Percentiles rank a stretch among this genome's conserved stretches.
Conservation (phyloP, 2,113 vertebrate genomes). For the Xiphophorus maculatus region DNA sequence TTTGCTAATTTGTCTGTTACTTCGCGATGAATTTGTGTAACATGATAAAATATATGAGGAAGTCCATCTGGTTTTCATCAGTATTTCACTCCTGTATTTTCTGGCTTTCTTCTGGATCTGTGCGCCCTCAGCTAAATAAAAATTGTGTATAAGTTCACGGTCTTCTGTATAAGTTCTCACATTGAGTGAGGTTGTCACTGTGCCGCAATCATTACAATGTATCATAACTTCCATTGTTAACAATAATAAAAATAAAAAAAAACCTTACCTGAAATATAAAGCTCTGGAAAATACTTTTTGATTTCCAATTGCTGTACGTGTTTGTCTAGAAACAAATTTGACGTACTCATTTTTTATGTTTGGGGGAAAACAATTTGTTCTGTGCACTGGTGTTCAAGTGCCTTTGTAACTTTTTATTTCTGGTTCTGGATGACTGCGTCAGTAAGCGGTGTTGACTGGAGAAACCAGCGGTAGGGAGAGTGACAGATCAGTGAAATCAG, state of each 20-base stretch:
- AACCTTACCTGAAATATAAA: slow-evolving; percentile 21
- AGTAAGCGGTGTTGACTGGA: slow-evolving; percentile 23
- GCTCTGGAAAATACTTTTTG: not conserved
- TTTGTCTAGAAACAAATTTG: slow-evolving; percentile 16
- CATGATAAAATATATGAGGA: slow-evolving; percentile 16
- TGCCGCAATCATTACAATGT: slow-evolving; percentile 9
- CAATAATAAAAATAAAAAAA: slow-evolving; percentile 56
- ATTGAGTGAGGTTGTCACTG: slow-evolving; percentile 18
- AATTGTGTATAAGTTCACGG: slow-evolving; percentile 11
- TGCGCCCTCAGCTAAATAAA: slow-evolving; percentile 23
- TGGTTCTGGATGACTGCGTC: slow-evolving; percentile 6
- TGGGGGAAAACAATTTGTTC: not conserved
- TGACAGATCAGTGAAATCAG: slow-evolving; percentile 74
- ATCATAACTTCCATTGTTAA: slow-evolving; percentile 39
- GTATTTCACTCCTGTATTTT: slow-evolving; percentile 24
- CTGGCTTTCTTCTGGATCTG: slow-evolving; percentile 7
- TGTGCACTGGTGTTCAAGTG: slow-evolving; percentile 2
- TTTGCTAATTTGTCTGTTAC: slow-evolving; percentile 13
- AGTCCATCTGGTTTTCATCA: not conserved
- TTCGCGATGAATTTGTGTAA: slow-evolving; percentile 37
- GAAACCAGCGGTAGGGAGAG: slow-evolving; percentile 24
- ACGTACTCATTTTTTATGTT: not conserved
- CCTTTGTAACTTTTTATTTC: slow-evolving; percentile 15
- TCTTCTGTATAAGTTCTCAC: slow-evolving; percentile 14
- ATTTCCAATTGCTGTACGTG: not conserved